Evolutionary conservation across 2,888 invertebrate genomes (phyloP).

Genomic region (Sepioteuthis lessoniana): DNA sequence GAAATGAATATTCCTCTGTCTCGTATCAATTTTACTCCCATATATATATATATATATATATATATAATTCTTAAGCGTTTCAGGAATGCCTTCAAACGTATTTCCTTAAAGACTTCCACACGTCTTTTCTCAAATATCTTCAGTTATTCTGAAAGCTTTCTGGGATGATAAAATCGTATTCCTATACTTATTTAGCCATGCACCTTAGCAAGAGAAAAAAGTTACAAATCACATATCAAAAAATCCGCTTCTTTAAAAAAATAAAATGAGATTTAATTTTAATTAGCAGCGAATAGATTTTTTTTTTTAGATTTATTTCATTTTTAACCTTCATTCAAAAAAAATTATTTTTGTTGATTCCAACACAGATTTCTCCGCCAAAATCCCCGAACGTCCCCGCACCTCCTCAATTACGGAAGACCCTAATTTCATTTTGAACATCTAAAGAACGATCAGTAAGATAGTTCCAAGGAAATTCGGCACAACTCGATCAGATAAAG

Average conservation of each 20-base stretch:
- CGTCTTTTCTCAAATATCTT: background rate
- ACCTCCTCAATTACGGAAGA: constrained; percentile 17
- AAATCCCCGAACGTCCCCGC: background rate
- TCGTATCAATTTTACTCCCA: too few relatives aligned
- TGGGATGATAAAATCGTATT: background rate
- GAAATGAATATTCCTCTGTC: too few relatives aligned
- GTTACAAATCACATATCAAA: background rate
- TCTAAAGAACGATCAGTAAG: background rate
- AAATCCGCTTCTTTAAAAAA: background rate
- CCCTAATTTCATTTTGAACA: background rate
- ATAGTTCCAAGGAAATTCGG: background rate
- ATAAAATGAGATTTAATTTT: background rate
- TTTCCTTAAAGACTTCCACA: background rate
- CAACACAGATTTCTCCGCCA: background rate
- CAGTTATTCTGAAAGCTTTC: background rate
- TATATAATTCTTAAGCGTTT: background rate
- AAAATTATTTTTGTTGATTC: background rate
- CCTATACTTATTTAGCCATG: background rate
- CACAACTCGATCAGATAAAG: background rate
- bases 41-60: background rate
- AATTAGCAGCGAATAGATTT: background rate
- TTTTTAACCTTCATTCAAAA: background rate
- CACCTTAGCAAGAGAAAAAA: background rate
- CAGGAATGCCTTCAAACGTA: background rate
- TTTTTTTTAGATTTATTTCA: background rate